Conservation (phyloP, 2,113 vertebrate species). For the Pangasianodon hypophthalmus region DNA sequence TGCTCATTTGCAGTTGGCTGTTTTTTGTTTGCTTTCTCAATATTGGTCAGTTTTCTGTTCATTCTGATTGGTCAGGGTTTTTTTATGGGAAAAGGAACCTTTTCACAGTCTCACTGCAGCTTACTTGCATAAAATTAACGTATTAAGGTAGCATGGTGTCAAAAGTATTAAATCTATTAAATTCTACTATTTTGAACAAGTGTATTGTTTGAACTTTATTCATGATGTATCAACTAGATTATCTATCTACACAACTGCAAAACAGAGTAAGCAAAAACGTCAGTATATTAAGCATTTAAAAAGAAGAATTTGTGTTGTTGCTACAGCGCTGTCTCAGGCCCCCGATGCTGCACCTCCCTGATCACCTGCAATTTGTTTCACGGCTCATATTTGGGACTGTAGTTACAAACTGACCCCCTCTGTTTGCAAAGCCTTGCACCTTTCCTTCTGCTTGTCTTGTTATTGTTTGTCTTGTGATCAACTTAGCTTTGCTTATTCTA, state of each 20-base stretch:
- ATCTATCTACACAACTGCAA: background rate
- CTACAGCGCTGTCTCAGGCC: background rate
- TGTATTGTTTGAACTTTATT: background rate
- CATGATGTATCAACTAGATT: background rate
- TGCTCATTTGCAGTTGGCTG: constrained; percentile 25
- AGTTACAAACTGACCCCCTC: background rate
- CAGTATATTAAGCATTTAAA: background rate
- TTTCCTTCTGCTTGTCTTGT: background rate
- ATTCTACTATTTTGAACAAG: background rate
- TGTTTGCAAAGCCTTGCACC: background rate
- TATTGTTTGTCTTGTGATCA: background rate
- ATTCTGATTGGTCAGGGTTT: constrained; percentile 17
- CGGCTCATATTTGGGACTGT: background rate
- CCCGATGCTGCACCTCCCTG: background rate
- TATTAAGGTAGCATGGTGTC: background rate
- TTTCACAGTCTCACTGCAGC: constrained; percentile 1
- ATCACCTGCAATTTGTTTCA: background rate
- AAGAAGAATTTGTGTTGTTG: background rate
- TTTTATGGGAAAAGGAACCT: background rate
- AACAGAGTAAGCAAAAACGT: background rate
- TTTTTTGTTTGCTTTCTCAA: constrained; percentile 38
- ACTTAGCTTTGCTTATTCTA: background rate
- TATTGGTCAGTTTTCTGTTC: constrained; percentile 21
- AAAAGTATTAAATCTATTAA: too few relatives aligned
- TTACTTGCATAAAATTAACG: background rate